A percentile compares a stretch with the other conserved stretches of the same genome.
These are phyloP conservation scores for Centroberyx gerrardi DNA, from an alignment of 2,797 vertebrate species.

Conservation along the genomic window DNA sequence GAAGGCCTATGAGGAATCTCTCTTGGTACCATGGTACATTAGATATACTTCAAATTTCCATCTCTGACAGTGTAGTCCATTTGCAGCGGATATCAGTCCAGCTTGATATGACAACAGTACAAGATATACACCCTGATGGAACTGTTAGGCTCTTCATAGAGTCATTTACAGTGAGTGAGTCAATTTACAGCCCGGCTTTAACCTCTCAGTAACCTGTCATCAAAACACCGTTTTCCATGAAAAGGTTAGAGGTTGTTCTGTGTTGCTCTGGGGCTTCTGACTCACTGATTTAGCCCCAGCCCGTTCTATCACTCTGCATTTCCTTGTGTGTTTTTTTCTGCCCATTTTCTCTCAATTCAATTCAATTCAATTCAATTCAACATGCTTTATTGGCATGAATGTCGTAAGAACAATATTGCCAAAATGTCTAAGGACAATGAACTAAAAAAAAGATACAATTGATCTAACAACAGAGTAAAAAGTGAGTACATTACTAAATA, in stretches of 20 bases:
- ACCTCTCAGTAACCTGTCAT: slow-evolving; percentile 44
- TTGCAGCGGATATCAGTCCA: not conserved
- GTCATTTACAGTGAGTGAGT: slow-evolving; percentile 50
- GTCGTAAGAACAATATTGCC: too few species aligned
- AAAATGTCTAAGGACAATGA: too few species aligned
- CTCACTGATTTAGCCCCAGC: slow-evolving; percentile 35
- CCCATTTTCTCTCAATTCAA: not conserved
- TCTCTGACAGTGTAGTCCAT: slow-evolving; percentile 12
- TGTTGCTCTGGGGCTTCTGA: slow-evolving; percentile 10
- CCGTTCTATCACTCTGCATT: slow-evolving; percentile 17
- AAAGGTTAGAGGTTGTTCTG: slow-evolving; percentile 23
- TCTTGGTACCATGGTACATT: slow-evolving; percentile 34
- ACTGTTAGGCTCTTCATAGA: slow-evolving; percentile 26
- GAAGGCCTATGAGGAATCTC: slow-evolving; percentile 58
- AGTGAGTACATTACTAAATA: too few species aligned
- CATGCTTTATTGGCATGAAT: too few species aligned
- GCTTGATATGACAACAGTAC: not conserved
- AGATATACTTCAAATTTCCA: slow-evolving; percentile 55
- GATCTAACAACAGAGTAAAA: too few species aligned
- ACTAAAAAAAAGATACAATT: too few species aligned
- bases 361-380: too few species aligned
- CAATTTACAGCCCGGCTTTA: slow-evolving; percentile 38
- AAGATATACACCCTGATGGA: slow-evolving; percentile 23
- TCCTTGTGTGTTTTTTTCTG: slow-evolving; percentile 42
- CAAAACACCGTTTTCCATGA: slow-evolving; percentile 25